Conservation (phyloP, 2,888 invertebrate species). For the Dorcus hopei region DNA sequence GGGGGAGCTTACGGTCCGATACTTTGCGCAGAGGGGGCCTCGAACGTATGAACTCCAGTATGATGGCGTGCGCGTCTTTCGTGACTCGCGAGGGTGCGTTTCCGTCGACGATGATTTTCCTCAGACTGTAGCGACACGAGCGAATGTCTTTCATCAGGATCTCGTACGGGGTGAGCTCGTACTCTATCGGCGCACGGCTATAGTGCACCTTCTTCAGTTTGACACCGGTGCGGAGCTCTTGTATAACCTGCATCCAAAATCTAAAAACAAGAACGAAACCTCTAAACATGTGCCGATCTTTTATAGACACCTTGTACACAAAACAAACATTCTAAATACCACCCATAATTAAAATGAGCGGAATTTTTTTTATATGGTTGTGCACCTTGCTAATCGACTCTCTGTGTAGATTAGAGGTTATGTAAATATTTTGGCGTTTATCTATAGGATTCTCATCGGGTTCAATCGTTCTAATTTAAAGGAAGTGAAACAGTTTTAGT, state of each 20-base stretch:
- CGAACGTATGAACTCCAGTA: conserved; percentile 94
- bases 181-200: conserved; percentile 79
- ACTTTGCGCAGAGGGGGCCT: conserved; percentile 91
- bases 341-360: too few relatives aligned
- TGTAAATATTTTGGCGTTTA: too few relatives aligned
- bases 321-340: too few relatives aligned
- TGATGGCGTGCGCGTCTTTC: conserved; percentile 93
- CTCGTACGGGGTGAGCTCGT: conserved; percentile 93
- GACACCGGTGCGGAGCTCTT: conserved; percentile 86
- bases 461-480: too few relatives aligned
- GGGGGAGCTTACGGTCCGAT: conserved; percentile 73
- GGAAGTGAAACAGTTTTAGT: too few relatives aligned
- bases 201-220: conserved; percentile 85
- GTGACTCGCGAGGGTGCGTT: conserved; percentile 77
- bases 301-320: neutral
- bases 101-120: conserved; percentile 81
- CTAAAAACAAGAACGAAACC: conserved; percentile 1
- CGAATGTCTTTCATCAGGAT: conserved; percentile 95
- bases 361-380: too few relatives aligned
- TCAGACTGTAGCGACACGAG: conserved; percentile 82
- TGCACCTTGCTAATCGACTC: too few relatives aligned
- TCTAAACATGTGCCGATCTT: neutral
- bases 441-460: too few relatives aligned
- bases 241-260: conserved; percentile 94
- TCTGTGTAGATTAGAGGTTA: too few relatives aligned